Conservation (phyloP, 2,113 vertebrate genomes). For the Protobothrops flavoviridis region DNA sequence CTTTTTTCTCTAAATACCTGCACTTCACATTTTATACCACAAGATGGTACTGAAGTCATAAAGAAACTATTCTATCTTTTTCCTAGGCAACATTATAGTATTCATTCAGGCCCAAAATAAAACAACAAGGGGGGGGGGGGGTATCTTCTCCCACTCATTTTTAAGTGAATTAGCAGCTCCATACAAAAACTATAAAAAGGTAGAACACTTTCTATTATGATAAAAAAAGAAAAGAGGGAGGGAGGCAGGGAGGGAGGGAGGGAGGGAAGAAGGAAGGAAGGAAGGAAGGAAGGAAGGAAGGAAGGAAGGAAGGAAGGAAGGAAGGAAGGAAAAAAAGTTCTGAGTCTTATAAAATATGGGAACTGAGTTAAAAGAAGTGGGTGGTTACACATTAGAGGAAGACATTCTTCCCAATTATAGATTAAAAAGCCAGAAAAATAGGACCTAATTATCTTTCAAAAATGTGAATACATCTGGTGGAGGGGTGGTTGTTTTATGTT, state of each 20-base stretch:
- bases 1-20: not conserved
- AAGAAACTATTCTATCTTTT: not conserved
- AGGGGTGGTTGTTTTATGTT: not conserved
- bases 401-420: not conserved
- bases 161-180: not conserved
- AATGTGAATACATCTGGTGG: not conserved
- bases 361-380: not conserved
- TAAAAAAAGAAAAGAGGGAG: not conserved
- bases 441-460: not conserved
- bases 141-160: not conserved
- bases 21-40: constrained; percentile 8
- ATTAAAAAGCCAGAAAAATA: not conserved
- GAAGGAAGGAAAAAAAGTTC: not conserved
- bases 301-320: not conserved
- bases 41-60: constrained; percentile 11
- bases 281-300: too few species aligned
- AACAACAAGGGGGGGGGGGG: too few species aligned
- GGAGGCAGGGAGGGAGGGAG: not conserved
- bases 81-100: not conserved
- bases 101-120: not conserved
- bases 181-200: not conserved
- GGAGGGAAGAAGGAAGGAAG: not conserved
- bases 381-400: not conserved
- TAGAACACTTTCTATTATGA: not conserved
- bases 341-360: not conserved